Evolutionary conservation across 2,797 vertebrate genomes (phyloP).

Genomic region (Enteromius unitaeniatus): DNA sequence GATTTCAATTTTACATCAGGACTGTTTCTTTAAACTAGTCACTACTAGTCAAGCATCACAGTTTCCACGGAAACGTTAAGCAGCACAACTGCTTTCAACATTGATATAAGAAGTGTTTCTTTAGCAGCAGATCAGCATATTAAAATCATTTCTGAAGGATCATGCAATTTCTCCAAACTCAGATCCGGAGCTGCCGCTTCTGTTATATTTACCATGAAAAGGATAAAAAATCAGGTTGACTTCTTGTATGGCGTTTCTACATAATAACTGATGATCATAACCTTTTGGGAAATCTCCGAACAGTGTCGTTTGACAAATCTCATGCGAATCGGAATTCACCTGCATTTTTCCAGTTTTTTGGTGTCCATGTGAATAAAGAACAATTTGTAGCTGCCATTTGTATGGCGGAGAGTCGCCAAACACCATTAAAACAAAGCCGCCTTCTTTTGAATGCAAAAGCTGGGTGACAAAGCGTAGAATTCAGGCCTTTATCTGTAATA

Average conservation of each 20-base stretch:
- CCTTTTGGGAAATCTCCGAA: slow-evolving; percentile 86
- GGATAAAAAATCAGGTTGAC: slow-evolving; percentile 47
- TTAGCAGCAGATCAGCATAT: background rate
- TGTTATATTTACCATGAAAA: slow-evolving; percentile 45
- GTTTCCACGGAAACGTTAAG: background rate
- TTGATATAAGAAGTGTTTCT: background rate
- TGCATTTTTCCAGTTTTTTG: slow-evolving; percentile 70
- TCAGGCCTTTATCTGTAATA: slow-evolving; percentile 60
- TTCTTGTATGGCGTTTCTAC: slow-evolving; percentile 65
- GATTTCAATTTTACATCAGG: background rate
- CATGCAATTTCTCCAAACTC: background rate
- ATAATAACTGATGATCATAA: slow-evolving; percentile 88
- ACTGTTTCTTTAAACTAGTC: background rate
- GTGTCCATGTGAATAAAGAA: slow-evolving; percentile 54
- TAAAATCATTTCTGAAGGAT: background rate
- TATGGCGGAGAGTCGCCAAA: slow-evolving; percentile 54
- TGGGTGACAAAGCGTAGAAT: slow-evolving; percentile 56
- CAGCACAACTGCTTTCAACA: background rate
- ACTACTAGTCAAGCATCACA: background rate
- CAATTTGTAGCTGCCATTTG: slow-evolving; percentile 58
- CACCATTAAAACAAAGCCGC: slow-evolving; percentile 61
- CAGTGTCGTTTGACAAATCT: slow-evolving; percentile 80
- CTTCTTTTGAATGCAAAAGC: slow-evolving; percentile 60
- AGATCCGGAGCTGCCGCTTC: slow-evolving; percentile 10
- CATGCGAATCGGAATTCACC: slow-evolving; percentile 78